phyloP scores from a whole-genome alignment of 2,888 invertebrate genomes.

The Leptinotarsa rubiginosa region DNA sequence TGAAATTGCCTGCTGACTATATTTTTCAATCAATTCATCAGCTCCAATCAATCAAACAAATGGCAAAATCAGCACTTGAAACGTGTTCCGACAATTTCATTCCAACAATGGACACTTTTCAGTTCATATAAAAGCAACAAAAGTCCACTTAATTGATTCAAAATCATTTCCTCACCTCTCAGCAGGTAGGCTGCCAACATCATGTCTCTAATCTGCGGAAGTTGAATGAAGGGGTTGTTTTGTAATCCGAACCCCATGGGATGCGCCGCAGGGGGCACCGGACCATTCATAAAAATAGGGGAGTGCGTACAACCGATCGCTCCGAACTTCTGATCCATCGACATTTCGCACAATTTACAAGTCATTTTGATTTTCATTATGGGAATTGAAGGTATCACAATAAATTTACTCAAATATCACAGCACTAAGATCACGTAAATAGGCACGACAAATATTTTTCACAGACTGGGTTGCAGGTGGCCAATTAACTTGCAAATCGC shows the following conservation, averaged over 20 bases:
- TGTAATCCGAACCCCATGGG: constrained; percentile 62
- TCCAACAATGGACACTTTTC: constrained; percentile 16
- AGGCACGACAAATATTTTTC: constrained; percentile 42
- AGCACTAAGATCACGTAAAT: constrained; percentile 49
- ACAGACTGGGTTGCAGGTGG: constrained; percentile 39
- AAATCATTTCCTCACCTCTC: constrained; percentile 68
- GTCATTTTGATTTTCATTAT: constrained; percentile 63
- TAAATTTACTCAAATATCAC: constrained; percentile 53
- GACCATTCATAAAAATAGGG: constrained; percentile 53
- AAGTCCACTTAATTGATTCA: constrained; percentile 25
- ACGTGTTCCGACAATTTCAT: constrained; percentile 19
- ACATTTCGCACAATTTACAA: constrained; percentile 64
- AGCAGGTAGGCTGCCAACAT: constrained; percentile 75
- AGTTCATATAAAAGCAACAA: constrained; percentile 15
- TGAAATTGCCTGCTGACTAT: too few species aligned
- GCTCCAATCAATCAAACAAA: neutral
- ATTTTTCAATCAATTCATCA: neutral
- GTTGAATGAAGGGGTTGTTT: constrained; percentile 67
- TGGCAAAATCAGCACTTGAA: neutral
- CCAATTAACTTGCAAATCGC: constrained; percentile 45
- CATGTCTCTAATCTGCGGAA: constrained; percentile 74
- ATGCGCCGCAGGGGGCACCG: constrained; percentile 54
- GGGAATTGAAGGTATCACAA: constrained; percentile 49
- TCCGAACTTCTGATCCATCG: constrained; percentile 59
- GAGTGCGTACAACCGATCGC: constrained; percentile 61